Base-by-base conservation (phyloP, 2,888 invertebrate genomes). In the Tetropium fuscum region DNA sequence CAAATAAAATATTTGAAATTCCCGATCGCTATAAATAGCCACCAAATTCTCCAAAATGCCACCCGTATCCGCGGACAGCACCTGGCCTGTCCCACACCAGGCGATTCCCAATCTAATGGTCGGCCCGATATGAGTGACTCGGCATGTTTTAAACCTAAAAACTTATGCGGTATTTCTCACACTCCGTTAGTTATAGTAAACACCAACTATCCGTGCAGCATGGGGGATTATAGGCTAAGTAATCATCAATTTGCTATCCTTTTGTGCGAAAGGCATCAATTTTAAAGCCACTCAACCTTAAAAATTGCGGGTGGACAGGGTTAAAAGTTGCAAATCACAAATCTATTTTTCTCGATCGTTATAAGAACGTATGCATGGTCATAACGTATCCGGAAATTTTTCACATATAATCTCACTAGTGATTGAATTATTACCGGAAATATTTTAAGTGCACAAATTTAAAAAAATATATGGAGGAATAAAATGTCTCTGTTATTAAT, bases 161-260 rank as follows among this genome's bases (percentile, higher is more conserved):
- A 70, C 70, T 64, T 68, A 58, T 71, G 70, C 64, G 63, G 64
- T 75, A 75, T 74, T 79, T 79, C 79, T 77, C 79, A 79, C 79
- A 78, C 76, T 77, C 76, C 74, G 78, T 79, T 79, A 78, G 78
- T 75, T 75, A 76, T 76, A 77, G 76, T 70, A 78, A 79, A 79
- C 74, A 74, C 64, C 76, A 77, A 77, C 76, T 73, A 72, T 69
- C 74, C 75, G 67, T 74, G 68, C 68, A 73, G 73, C 63, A 66
- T 68, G 65, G 69, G 73, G 74, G 74, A 75, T 74, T 70, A 70
- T 57, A 30, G 62, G 47, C 64, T 61, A 62, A 68, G 68, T 58
- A 71, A 70, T 72, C 74, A 70, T 65, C 73, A 71, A 73, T 75
- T 74, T 72, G 70, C 70, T 72, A 71, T 68, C 66, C 73, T 68